Conservation (phyloP, 2,797 vertebrate genomes). For the Neomorphus geoffroyi region DNA sequence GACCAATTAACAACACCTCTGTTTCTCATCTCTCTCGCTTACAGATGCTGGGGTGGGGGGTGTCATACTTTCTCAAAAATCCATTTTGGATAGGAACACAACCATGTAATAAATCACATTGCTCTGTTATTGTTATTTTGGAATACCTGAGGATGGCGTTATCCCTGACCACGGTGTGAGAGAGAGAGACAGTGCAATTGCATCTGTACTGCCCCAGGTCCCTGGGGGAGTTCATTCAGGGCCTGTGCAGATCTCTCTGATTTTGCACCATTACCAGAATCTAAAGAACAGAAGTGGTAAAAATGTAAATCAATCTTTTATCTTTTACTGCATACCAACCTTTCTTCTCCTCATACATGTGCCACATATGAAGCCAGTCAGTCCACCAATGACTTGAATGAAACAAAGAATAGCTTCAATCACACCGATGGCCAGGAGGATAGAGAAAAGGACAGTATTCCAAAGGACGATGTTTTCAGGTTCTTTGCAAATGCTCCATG, state of each 20-base stretch:
- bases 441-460: conserved; percentile 63
- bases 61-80: neutral
- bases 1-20: neutral
- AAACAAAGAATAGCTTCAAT: conserved; percentile 68
- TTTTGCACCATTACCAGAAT: neutral
- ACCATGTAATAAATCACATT: neutral
- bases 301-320: neutral
- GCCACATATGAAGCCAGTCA: conserved; percentile 59
- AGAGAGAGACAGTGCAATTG: neutral
- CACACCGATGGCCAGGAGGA: conserved; percentile 20
- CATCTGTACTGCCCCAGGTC: neutral
- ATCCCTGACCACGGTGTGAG: neutral
- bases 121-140: neutral
- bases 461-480: conserved; percentile 69
- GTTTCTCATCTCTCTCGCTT: neutral
- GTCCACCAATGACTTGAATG: conserved; percentile 55
- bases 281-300: neutral
- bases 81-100: neutral
- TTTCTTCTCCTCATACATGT: conserved; percentile 65
- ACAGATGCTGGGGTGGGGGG: neutral
- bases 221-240: neutral
- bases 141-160: neutral
- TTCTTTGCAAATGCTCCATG: conserved; percentile 66
- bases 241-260: neutral
- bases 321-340: conserved; percentile 8